Evolutionary conservation across 2,797 vertebrate species (phyloP), one percentile per base, ranked within the genome.

Genomic region (Manis pentadactyla): DNA sequence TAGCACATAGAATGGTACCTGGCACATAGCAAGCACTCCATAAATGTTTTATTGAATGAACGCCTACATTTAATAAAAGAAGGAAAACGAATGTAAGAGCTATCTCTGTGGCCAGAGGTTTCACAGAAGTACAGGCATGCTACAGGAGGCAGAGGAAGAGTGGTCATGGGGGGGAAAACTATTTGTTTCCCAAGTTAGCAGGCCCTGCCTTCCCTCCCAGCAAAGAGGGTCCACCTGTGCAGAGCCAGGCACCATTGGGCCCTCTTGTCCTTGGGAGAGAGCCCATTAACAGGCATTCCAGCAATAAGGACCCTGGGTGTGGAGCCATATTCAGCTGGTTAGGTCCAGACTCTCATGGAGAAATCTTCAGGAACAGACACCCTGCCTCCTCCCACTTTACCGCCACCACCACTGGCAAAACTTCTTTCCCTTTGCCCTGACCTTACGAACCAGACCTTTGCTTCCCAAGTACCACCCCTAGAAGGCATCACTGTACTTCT

Each of bases 371-470:
- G 49, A 82, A 86, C 2, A 82, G 31, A 71, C 17, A 49, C 12
- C 3, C 14, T 81, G 57, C 19, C 39, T 69, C 49, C 31, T 84
- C 46, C 46, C 81, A 55, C 13, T 68, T 87, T 78, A 59, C 18
- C 78, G 51, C 19, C n/a, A 77, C 55, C 42, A 66, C 39, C 71
- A 39, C 7, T 42, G 37, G 69, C 55, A 78, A 68, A 94, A 57
- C 11, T 23, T 81, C 55, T 86, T 51, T 86, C 49, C 29, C 2
- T 39, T 90, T 74, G 14, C 53, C 37, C 18, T 86, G 73, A 82
- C 27, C 27, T 86, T 85, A 81, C 51, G 34, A 92, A 92, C 53
- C 12, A 94, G 71, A 79, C 5, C 51, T 90, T 90, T 79, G 57
- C 31, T 79, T 84, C 29, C 69, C n/a, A 78, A 55, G 18, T 61